These are phyloP conservation scores for Leiothrix lutea DNA, from an alignment of 2,113 vertebrate genomes.

Conservation along the genomic window DNA sequence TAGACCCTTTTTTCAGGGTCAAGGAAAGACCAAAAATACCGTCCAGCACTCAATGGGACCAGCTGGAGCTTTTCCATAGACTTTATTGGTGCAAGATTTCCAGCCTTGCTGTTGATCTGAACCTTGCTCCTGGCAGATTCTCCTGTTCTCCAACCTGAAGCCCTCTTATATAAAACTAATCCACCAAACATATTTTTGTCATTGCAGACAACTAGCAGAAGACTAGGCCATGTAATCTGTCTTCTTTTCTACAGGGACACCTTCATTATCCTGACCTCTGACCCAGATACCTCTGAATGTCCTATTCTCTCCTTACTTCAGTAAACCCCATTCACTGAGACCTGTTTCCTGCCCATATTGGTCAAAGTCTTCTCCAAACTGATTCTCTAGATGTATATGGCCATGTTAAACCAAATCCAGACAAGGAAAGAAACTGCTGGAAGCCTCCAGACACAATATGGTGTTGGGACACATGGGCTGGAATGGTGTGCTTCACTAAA, in stretches of 20 bases:
- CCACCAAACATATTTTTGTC: background rate
- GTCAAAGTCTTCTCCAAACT: background rate
- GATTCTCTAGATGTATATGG: background rate
- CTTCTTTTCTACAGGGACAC: background rate
- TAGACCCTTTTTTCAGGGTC: background rate
- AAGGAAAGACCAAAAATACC: background rate
- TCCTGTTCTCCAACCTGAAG: background rate
- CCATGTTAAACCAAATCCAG: background rate
- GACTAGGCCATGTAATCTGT: background rate
- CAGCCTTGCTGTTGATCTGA: background rate
- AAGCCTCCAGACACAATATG: background rate
- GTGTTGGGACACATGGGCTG: background rate
- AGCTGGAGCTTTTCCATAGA: background rate
- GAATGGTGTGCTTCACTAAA: background rate
- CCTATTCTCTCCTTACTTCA: background rate
- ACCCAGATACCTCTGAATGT: background rate
- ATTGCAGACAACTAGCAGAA: background rate
- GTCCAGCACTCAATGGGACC: background rate
- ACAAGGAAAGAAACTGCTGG: background rate
- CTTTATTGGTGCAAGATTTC: background rate
- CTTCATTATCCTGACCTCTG: background rate
- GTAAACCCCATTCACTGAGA: background rate
- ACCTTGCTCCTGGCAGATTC: background rate
- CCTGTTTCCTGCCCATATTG: fast-evolving
- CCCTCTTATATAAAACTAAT: background rate